phyloP scores from a whole-genome alignment of 2,797 vertebrate genomes.

The Lutjanus campechanus region DNA sequence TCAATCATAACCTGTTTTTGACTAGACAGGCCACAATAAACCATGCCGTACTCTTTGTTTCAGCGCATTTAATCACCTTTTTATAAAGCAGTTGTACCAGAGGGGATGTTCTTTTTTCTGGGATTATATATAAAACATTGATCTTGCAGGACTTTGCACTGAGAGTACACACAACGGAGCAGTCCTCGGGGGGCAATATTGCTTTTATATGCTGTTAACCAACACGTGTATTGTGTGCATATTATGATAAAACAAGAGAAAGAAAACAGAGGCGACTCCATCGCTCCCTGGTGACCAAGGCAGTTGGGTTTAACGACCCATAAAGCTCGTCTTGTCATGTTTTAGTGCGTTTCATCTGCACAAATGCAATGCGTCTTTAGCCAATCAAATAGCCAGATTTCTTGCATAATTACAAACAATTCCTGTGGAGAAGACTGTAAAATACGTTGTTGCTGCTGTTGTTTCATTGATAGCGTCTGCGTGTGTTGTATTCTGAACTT shows the following conservation, averaged over 20 bases:
- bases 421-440: slow-evolving; percentile 1
- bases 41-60: neutral
- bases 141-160: slow-evolving; percentile 14
- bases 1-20: neutral
- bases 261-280: neutral
- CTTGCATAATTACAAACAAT: neutral
- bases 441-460: neutral
- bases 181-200: neutral
- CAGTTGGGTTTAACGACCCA: slow-evolving; percentile 17
- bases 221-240: neutral
- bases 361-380: neutral
- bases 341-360: slow-evolving; percentile 4
- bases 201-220: slow-evolving; percentile 1
- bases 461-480: too few relatives aligned
- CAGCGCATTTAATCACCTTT: slow-evolving; percentile 30
- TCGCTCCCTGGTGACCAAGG: neutral
- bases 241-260: neutral
- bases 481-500: too few relatives aligned
- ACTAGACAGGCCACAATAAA: neutral
- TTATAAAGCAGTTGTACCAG: neutral
- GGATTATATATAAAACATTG: slow-evolving; percentile 14
- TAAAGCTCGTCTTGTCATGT: neutral
- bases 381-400: slow-evolving; percentile 2
- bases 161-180: neutral
- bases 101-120: slow-evolving; percentile 27